These are phyloP conservation scores for Anticlea derivata DNA, from an alignment of 2,888 invertebrate species.

Conservation along the genomic window DNA sequence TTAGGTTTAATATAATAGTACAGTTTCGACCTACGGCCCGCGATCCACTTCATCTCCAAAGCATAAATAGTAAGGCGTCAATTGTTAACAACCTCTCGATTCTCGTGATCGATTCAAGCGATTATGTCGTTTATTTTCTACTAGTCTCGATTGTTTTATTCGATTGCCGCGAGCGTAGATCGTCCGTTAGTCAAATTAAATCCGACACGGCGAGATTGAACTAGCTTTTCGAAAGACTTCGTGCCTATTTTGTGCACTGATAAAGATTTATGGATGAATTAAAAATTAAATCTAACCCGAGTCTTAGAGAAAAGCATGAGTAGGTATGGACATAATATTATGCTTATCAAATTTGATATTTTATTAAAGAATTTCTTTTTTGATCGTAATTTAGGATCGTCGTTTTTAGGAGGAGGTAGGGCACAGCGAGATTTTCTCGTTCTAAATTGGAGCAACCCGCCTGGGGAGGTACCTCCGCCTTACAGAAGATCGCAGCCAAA, in stretches of 20 bases:
- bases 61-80: slow-evolving; percentile 81
- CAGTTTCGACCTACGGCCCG: slow-evolving; percentile 71
- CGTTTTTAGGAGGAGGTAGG: no score
- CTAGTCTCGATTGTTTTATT: slow-evolving; percentile 73
- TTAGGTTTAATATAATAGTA: slow-evolving; percentile 34
- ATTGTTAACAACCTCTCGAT: slow-evolving; percentile 81
- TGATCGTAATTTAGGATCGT: no score
- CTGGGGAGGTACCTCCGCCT: no score
- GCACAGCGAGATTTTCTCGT: no score
- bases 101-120: slow-evolving; percentile 78
- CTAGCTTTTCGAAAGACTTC: slow-evolving; percentile 1
- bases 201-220: slow-evolving; percentile 35
- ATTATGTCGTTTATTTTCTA: slow-evolving; percentile 76
- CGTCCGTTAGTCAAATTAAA: slow-evolving; percentile 56
- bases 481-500: no score
- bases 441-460: no score
- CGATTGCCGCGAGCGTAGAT: slow-evolving; percentile 59
- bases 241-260: slow-evolving; percentile 3
- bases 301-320: no score
- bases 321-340: no score
- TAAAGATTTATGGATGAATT: no score
- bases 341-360: no score
- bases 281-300: no score
- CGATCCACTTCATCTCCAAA: slow-evolving; percentile 78
- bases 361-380: no score